Conservation (phyloP, 2,113 vertebrate genomes). For the Hemiscyllium ocellatum region DNA sequence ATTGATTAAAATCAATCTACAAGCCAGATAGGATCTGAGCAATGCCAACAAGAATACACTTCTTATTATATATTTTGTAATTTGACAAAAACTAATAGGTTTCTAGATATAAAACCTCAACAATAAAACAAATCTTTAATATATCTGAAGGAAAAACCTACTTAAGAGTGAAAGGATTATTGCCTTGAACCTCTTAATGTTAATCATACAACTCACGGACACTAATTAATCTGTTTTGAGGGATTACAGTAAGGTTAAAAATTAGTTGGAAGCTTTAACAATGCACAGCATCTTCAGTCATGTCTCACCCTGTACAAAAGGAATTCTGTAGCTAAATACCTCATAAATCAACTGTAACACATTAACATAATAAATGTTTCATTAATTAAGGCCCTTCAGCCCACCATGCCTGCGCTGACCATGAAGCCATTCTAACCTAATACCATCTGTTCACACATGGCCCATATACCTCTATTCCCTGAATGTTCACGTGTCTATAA, state of each 20-base stretch:
- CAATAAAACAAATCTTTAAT: neutral
- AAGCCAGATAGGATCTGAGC: neutral
- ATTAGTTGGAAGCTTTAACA: neutral
- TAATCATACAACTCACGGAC: neutral
- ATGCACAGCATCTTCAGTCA: neutral
- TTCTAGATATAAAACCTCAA: neutral
- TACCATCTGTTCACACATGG: no score
- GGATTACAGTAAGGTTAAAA: neutral
- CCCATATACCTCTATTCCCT: no score
- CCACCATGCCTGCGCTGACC: no score
- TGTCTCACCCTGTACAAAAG: neutral
- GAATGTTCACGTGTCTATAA: no score
- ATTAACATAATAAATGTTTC: neutral
- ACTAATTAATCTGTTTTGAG: neutral
- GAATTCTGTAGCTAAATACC: no score
- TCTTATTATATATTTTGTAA: neutral
- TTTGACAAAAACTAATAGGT: neutral
- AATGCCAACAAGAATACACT: neutral
- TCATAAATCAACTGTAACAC: neutral
- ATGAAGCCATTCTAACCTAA: no score
- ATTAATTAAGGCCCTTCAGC: neutral
- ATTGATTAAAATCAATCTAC: neutral
- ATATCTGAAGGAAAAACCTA: neutral
- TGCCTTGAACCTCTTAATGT: neutral
- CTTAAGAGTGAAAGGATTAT: neutral